phyloP scores from a whole-genome alignment of 1,140 invertebrate genomes.

The Trichoplusia ni region DNA sequence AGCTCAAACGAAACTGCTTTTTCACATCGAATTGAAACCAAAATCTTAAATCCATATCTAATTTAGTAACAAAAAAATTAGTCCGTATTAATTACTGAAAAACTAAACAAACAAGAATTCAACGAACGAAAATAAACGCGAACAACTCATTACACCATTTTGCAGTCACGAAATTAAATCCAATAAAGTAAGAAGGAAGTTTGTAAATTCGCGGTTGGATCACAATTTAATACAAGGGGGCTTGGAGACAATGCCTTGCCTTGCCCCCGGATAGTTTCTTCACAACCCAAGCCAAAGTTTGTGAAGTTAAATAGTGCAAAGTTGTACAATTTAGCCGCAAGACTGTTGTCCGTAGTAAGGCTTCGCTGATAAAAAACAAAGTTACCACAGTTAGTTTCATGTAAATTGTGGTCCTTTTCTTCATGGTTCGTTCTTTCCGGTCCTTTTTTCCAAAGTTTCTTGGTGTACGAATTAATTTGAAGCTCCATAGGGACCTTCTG shows the following conservation, averaged over 20 bases:
- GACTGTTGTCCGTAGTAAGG: slow-evolving; percentile 53
- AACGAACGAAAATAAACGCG: neutral
- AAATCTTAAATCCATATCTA: too few species aligned
- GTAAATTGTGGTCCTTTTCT: slow-evolving; percentile 38
- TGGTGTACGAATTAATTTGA: slow-evolving; percentile 23
- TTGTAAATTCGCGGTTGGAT: slow-evolving; percentile 21
- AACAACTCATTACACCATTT: neutral
- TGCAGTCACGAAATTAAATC: neutral
- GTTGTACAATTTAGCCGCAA: slow-evolving; percentile 64
- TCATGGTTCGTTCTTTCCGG: too few species aligned
- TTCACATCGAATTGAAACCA: too few species aligned
- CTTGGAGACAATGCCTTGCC: slow-evolving; percentile 12
- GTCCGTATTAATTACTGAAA: too few species aligned
- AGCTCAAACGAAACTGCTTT: too few species aligned
- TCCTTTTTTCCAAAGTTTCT: neutral
- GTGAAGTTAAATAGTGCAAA: slow-evolving; percentile 68
- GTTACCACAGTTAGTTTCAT: slow-evolving; percentile 43
- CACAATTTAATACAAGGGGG: slow-evolving; percentile 25
- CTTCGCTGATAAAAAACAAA: slow-evolving; percentile 51
- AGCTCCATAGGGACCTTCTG: neutral
- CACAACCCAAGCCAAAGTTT: slow-evolving; percentile 48
- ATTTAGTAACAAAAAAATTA: too few species aligned
- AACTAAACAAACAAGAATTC: too few species aligned
- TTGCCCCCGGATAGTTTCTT: slow-evolving; percentile 50
- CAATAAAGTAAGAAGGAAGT: slow-evolving; percentile 2